Conservation (phyloP, 2,888 invertebrate species). For the Euzetes globulus region DNA sequence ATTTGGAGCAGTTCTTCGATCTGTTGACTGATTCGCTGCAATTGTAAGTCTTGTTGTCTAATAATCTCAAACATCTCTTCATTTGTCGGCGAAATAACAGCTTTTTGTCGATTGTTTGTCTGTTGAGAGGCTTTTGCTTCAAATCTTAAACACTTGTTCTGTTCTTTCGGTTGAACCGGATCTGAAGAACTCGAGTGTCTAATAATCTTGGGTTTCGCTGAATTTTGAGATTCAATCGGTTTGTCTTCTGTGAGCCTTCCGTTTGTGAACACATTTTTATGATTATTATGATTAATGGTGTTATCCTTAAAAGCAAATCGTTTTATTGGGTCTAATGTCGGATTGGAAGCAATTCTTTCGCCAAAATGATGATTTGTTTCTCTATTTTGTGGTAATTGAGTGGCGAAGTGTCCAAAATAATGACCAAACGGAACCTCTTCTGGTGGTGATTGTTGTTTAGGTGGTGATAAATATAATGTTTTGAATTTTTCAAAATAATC, state of each 20-base stretch:
- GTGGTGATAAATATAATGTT: neutral
- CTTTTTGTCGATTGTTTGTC: neutral
- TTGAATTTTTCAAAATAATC: neutral
- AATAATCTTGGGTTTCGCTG: neutral
- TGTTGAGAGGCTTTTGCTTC: neutral
- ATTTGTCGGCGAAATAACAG: neutral
- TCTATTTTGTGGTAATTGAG: neutral
- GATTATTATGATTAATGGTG: neutral
- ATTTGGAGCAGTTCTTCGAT: neutral
- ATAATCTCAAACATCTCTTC: conserved; percentile 1
- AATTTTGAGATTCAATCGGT: neutral
- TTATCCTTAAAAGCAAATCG: neutral
- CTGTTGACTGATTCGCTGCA: conserved; percentile 6
- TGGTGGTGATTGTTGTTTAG: neutral
- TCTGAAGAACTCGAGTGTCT: neutral
- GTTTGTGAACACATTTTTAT: neutral
- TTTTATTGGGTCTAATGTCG: neutral
- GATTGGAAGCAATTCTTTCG: neutral
- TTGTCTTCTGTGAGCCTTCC: neutral
- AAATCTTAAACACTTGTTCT: neutral
- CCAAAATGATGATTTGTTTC: neutral
- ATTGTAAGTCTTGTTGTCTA: conserved; percentile 9
- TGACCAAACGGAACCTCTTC: neutral
- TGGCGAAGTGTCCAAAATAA: neutral
- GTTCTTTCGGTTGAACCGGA: neutral